Percentiles rank a stretch among this genome's conserved stretches.
Conservation (phyloP, 2,797 vertebrate species). For the Hirundo rustica region DNA sequence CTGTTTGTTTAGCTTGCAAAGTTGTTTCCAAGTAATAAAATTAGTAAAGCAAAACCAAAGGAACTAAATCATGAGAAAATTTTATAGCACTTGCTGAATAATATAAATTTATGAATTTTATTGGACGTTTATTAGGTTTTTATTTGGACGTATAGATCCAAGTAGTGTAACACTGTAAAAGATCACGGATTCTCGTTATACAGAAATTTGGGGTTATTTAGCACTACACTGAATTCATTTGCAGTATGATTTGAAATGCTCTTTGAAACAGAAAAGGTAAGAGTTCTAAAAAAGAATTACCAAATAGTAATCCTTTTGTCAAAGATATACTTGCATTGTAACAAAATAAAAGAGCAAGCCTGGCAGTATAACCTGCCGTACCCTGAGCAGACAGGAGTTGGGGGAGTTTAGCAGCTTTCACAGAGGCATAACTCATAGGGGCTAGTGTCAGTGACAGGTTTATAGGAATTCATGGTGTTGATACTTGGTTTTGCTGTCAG, state of each 20-base stretch:
- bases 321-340: not conserved
- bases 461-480: slow-evolving; percentile 71
- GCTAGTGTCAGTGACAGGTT: slow-evolving; percentile 74
- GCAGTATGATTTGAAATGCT: not conserved
- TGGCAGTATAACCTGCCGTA: not conserved
- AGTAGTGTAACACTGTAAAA: not conserved
- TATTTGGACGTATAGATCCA: not conserved
- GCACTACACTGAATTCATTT: not conserved
- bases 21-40: not conserved
- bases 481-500: slow-evolving; percentile 69
- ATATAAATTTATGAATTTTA: not conserved
- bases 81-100: not conserved
- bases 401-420: slow-evolving; percentile 20
- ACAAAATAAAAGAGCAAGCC: not conserved
- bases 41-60: not conserved
- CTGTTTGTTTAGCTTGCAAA: not conserved
- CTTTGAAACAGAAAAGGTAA: not conserved
- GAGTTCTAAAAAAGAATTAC: not conserved
- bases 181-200: not conserved
- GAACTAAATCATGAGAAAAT: not conserved
- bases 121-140: not conserved
- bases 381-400: not conserved
- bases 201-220: not conserved
- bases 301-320: not conserved
- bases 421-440: slow-evolving; percentile 61